Conservation (phyloP, 2,888 invertebrate genomes). For the Oscheius sp. region DNA sequence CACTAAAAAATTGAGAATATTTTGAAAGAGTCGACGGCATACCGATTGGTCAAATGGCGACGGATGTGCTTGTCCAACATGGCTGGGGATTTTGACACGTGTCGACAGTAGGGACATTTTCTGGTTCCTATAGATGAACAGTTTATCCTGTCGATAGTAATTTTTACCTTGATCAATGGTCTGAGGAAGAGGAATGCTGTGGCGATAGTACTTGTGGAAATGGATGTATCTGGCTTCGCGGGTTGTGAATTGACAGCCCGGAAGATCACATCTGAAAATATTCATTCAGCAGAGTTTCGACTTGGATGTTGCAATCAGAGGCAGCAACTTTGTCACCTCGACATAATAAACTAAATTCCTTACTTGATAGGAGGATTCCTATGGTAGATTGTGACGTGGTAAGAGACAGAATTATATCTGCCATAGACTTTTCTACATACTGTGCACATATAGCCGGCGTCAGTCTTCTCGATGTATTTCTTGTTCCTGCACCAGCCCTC, state of each 20-base stretch:
- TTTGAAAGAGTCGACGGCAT: background rate
- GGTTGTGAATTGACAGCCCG: constrained; percentile 72
- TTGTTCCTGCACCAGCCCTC: constrained; percentile 73
- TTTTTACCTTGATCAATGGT: constrained; percentile 70
- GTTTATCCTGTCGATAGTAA: background rate
- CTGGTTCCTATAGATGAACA: constrained; percentile 63
- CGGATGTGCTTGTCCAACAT: constrained; percentile 73
- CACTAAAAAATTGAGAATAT: constrained; percentile 15
- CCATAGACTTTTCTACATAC: constrained; percentile 71
- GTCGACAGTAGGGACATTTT: constrained; percentile 70
- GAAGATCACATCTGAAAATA: constrained; percentile 64
- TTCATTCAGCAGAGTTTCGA: no score
- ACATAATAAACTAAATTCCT: no score
- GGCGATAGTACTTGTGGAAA: constrained; percentile 73
- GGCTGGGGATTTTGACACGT: constrained; percentile 72
- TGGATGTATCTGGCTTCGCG: constrained; percentile 72
- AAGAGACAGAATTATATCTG: constrained; percentile 72
- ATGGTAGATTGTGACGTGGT: constrained; percentile 74
- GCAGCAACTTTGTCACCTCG: no score
- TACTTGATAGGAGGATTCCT: constrained; percentile 72
- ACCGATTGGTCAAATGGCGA: constrained; percentile 43
- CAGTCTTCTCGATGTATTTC: constrained; percentile 71
- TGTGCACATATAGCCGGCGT: constrained; percentile 67
- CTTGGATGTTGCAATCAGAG: no score
- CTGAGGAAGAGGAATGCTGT: constrained; percentile 69